Conservation (phyloP, 23 tunicate genomes). For the Styela clava region DNA sequence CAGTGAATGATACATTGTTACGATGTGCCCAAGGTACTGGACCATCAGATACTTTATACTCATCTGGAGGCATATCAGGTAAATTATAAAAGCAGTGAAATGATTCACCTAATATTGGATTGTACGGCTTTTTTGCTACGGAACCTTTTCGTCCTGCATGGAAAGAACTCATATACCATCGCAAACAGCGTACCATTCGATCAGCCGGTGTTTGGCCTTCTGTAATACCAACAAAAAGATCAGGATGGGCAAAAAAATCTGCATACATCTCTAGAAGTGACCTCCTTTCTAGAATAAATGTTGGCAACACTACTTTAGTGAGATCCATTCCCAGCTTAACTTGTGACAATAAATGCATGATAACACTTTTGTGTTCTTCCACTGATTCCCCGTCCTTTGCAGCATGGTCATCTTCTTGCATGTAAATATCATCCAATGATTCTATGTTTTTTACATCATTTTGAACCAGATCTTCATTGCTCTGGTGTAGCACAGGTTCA, state of each 20-base stretch:
- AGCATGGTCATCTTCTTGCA: slow-evolving; percentile 62
- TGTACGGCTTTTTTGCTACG: slow-evolving; percentile 97
- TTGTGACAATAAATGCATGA: slow-evolving; percentile 90
- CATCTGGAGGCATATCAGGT: slow-evolving; percentile 30
- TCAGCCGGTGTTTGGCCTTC: slow-evolving; percentile 64
- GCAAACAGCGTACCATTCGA: slow-evolving; percentile 74
- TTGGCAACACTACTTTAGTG: slow-evolving; percentile 94
- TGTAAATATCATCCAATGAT: slow-evolving; percentile 49
- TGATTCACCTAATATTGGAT: slow-evolving; percentile 92
- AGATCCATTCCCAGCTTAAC: slow-evolving; percentile 98
- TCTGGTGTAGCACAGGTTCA: neutral
- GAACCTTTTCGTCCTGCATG: slow-evolving; percentile 94
- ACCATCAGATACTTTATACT: slow-evolving; percentile 53
- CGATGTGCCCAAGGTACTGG: slow-evolving; percentile 93
- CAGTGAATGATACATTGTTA: slow-evolving; percentile 64
- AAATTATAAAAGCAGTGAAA: slow-evolving; percentile 84
- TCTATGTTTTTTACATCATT: neutral
- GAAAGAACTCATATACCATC: slow-evolving; percentile 90
- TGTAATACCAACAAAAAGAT: slow-evolving; percentile 48
- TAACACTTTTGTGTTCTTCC: slow-evolving; percentile 93
- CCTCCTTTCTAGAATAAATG: slow-evolving; percentile 86
- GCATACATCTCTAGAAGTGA: slow-evolving; percentile 96
- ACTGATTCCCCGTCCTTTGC: slow-evolving; percentile 74
- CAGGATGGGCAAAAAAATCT: slow-evolving; percentile 95
- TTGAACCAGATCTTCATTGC: neutral